These are phyloP conservation scores for Meandrusa payeni DNA, from an alignment of 2,888 invertebrate species.

Conservation along the genomic window DNA sequence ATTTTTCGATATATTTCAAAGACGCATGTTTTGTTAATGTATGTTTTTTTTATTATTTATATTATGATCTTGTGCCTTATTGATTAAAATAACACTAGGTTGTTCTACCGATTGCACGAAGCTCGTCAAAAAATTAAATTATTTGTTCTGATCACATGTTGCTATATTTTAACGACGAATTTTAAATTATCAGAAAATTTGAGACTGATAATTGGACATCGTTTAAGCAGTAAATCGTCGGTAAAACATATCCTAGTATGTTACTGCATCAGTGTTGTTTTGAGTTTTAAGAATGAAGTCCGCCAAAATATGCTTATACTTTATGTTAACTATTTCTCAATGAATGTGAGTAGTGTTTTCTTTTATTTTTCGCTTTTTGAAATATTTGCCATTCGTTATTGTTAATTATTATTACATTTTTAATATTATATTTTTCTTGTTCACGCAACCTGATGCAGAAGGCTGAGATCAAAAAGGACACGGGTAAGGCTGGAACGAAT, in stretches of 20 bases:
- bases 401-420: background rate
- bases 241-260: no score
- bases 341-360: conserved; percentile 17
- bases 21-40: conserved; percentile 1
- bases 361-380: conserved; percentile 17
- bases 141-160: no score
- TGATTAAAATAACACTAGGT: no score
- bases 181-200: no score
- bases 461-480: conserved; percentile 35
- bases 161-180: no score
- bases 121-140: no score
- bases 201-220: no score
- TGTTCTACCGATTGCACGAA: no score
- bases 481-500: conserved; percentile 41
- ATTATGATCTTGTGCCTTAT: no score
- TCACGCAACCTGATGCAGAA: conserved; percentile 42
- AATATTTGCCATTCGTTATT: conserved; percentile 10
- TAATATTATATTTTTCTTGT: conserved; percentile 32
- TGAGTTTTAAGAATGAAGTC: background rate
- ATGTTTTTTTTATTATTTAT: background rate
- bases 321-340: conserved; percentile 10
- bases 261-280: background rate
- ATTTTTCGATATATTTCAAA: no score
- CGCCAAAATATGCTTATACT: conserved; percentile 3
- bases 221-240: no score